Evolutionary conservation across 2,797 vertebrate genomes (phyloP), one percentile per base, ranked within the genome.

Genomic region (Lithobates pipiens): DNA sequence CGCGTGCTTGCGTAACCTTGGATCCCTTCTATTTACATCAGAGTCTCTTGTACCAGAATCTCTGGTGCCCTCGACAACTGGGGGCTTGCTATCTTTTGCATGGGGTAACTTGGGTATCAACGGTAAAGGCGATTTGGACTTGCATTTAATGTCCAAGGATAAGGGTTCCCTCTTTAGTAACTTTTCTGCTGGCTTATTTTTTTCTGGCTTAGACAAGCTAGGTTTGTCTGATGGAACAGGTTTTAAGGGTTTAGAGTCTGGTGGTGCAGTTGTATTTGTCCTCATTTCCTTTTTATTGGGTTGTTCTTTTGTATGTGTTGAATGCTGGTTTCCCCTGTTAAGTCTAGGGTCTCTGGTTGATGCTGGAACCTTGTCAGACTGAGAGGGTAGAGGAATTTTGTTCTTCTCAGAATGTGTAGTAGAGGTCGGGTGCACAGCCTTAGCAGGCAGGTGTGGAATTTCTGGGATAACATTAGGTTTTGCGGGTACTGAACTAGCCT

Each of bases 311-410:
- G 91, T 69, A 80, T 93, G 96, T 73, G 93, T 89, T 74, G 93
- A 89, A 84, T 94, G 88, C 0, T 94, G 91, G 57, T 93, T 89
- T 3, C 81, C 70, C 70, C 98, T 95, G 90, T 97, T 97, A 83
- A 99, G 94, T 50, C 98, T 96, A 63, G 98, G 98, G 92, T 99
- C 98, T 90, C 98, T 94, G 73, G 95, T 96, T 44, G 95, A 88
- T 9, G 92, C 89, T 91, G 98, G 98, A 44, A 69, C 5, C 11
- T 93, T 57, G 65, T 98, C 98, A 4, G 50, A 54, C 5, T 94
- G 84, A 77, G 93, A 93, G 61, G 94, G 95, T 57, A 95, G 91
- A 25, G 94, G 90, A 50, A 93, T 90, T 72, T 88, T 92, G 54
- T 1, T 92, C 91, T 95, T 96, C 82, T 94, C 93, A 7, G 91